Percentiles rank a stretch among this genome's conserved stretches.
Conservation (phyloP, 2,797 vertebrate species). For the Danio jaintianensis region DNA sequence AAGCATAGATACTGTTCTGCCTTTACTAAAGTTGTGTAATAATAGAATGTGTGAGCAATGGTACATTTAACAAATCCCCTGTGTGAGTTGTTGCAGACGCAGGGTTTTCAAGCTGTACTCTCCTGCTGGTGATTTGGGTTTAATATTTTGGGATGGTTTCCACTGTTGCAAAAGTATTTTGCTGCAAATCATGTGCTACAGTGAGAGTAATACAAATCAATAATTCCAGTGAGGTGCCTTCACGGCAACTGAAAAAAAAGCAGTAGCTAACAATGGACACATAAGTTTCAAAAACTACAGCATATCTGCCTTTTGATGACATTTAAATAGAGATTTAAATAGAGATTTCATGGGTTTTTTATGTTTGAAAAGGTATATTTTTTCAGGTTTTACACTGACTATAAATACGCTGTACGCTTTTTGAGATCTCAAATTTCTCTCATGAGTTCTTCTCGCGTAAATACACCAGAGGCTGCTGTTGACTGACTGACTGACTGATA, state of each 20-base stretch:
- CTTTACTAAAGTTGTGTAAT: not conserved
- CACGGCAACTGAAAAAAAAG: not conserved
- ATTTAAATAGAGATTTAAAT: not conserved
- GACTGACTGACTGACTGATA: too few relatives aligned
- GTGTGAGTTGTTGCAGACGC: not conserved
- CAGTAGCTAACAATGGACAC: not conserved
- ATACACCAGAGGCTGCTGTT: too few relatives aligned
- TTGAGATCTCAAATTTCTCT: too few relatives aligned
- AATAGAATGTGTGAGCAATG: not conserved
- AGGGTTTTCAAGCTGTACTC: not conserved
- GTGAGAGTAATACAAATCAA: not conserved
- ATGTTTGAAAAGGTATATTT: too few relatives aligned
- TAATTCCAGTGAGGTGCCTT: not conserved
- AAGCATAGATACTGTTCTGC: not conserved
- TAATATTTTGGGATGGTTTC: not conserved
- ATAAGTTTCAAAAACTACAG: not conserved
- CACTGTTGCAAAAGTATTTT: conserved; percentile 8
- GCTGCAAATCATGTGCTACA: not conserved
- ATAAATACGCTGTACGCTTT: too few relatives aligned
- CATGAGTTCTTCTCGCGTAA: too few relatives aligned
- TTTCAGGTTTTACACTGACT: not conserved
- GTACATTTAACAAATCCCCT: conserved; percentile 2
- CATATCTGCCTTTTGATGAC: not conserved
- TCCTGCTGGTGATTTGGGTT: not conserved
- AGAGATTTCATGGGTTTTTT: not conserved